Base-by-base conservation (phyloP, 2,113 vertebrate species). In the Nipponia nippon region DNA sequence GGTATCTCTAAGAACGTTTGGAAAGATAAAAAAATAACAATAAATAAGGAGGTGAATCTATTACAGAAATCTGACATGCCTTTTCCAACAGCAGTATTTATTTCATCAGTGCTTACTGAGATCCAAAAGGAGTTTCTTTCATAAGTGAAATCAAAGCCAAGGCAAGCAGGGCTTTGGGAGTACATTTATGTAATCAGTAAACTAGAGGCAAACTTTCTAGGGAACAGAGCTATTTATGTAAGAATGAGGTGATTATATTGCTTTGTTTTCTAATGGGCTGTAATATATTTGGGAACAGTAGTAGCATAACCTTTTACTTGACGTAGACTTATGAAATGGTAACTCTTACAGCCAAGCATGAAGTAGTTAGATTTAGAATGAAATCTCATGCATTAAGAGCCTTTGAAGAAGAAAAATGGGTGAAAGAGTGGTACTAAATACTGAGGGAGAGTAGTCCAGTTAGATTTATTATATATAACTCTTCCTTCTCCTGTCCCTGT, bases 381-480 rank as follows among this genome's bases (percentile, higher is more conserved):
- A 94, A 63, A 92, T 46, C 71, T 58, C n/a, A 13, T 95, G 75
- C 40, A 46, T 85, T 94, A 63, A 84, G 83, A 95, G 53, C 40
- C 67, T 44, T 65, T 85, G 93, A 93, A 92, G 71, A 94, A 95
- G 93, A 97, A 77, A 95, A 95, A 91, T 62, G 67, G 34, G 9
- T 47, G 50, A 70, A 72, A 77, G 86, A 77, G 52, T 50, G 34
- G 16, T 92, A n/a, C 66, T 94, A 82, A 94, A 90, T 95, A 42
- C 59, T 53, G 47, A 86, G 58, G 95, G 89, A 83, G 83, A 53
- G 47, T 67, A 91, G 76, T 91, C 82, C 53, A 26, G 26, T 58
- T 91, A 30, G 32, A 73, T 95, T 93, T 91, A 89, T 87, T 90
- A 55, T 25, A 10, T 44, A 19, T 55, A 90, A 73, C 66, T 94